Evolutionary conservation across 2,888 invertebrate genomes (phyloP).

Genomic region (Amphipyra tragopoginis): DNA sequence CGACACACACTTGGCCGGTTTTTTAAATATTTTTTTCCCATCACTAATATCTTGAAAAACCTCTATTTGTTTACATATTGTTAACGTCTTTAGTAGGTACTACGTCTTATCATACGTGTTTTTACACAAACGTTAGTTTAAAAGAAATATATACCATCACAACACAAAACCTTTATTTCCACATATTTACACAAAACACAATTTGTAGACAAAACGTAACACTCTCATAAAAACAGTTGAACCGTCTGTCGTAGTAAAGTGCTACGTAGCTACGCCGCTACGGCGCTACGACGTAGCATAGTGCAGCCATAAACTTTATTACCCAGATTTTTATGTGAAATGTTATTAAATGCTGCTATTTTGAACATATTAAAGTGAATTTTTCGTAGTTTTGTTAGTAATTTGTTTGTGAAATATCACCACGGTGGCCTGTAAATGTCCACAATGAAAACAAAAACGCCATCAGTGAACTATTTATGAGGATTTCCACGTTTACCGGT

Average conservation of each 20-base stretch:
- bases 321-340: constrained; percentile 56
- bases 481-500: no score
- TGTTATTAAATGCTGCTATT: constrained; percentile 52
- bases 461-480: no score
- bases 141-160: no score
- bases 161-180: constrained; percentile 5
- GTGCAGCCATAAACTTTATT: constrained; percentile 55
- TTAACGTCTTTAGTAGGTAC: no score
- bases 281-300: constrained; percentile 52
- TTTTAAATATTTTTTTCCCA: no score
- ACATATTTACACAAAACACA: constrained; percentile 51
- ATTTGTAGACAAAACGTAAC: constrained; percentile 57
- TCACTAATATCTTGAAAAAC: no score
- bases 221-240: constrained; percentile 48
- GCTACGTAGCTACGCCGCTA: constrained; percentile 56
- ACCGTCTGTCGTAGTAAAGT: constrained; percentile 57
- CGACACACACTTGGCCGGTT: no score
- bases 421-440: constrained; percentile 4
- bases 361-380: constrained; percentile 48
- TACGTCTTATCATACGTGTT: no score
- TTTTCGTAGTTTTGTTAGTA: constrained; percentile 34
- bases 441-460: no score
- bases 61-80: no score
- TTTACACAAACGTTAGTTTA: no score
- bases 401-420: constrained; percentile 35